Evolutionary conservation across 1,140 invertebrate genomes (phyloP), one percentile per base, ranked within the genome.

Genomic region (Metopolophium dirhodum): DNA sequence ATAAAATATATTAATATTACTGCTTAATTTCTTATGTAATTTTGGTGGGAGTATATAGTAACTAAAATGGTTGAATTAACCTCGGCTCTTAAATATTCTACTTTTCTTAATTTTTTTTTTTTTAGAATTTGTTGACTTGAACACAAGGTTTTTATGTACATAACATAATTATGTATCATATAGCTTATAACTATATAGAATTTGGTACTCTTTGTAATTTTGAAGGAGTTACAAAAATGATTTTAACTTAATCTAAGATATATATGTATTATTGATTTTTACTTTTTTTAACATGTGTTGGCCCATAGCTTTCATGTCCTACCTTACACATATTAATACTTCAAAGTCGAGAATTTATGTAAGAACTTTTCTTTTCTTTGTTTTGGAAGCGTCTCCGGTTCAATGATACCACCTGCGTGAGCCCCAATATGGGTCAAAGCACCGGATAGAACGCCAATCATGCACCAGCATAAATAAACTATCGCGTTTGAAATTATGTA

Each of bases 291-390:
- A 90, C 89, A 45, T 68, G 37, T 90, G 54, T 90, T 57, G 41
- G 57, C 89, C 54, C 54, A 54, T 54, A 89, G 49, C 51, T 68
- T 90, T 41, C 37, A 45, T 41, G 54, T 57, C 88, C 88, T 90
- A 90, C 26, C 37, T 68, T 41, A 90, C 37, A 90, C 88, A 45
- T 90, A 45, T 90, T 68, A 45, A 90, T 68, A 61, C 41, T 45
- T 90, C 37, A 45, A 68, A 68, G 51, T 90, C 49, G 54, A 90
- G 54, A 90, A 90, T 90, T 91, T 51, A 85, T 93, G 49, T 93
- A 93, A 93, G 91, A 93, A 85, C 91, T 93, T 93, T 93, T 93
- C 82, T 93, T 93, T 93, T 93, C 68, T 92, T 92, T 93, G 91
- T 93, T 93, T 93, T 85, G 91, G 91, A 93, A 93, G 91, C 20